Conservation (phyloP, 1,140 invertebrate genomes). For the Macrotrachela quadricornifera region DNA sequence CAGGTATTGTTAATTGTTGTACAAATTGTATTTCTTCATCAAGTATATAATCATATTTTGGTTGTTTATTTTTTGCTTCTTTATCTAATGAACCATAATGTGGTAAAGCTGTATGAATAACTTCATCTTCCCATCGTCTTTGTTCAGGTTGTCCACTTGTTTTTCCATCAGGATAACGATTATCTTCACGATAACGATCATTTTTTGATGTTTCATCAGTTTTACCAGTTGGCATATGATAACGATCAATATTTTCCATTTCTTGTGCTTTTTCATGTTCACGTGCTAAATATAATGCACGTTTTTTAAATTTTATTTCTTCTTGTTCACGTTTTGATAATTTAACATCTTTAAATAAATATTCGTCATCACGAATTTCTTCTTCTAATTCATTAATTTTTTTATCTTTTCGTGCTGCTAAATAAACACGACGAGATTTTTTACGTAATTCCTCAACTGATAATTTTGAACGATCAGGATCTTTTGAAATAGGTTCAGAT, state of each 20-base stretch:
- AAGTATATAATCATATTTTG: constrained; percentile 70
- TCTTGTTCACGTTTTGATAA: constrained; percentile 61
- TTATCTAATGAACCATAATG: constrained; percentile 77
- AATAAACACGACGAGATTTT: constrained; percentile 73
- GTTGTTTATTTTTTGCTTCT: constrained; percentile 31
- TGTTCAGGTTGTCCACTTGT: constrained; percentile 74
- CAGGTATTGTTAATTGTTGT: constrained; percentile 67
- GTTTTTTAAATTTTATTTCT: constrained; percentile 71
- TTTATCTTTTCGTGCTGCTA: constrained; percentile 81
- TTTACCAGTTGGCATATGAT: constrained; percentile 65
- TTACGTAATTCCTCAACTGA: constrained; percentile 55
- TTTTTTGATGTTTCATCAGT: constrained; percentile 6
- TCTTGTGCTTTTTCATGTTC: constrained; percentile 82
- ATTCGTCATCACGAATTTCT: constrained; percentile 86
- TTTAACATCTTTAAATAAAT: constrained; percentile 66
- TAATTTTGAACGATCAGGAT: too few species aligned
- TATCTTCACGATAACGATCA: constrained; percentile 33
- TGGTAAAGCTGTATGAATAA: constrained; percentile 71
- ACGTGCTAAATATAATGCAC: constrained; percentile 64
- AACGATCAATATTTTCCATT: constrained; percentile 68
- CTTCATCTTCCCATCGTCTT: constrained; percentile 91
- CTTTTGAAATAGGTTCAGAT: too few species aligned
- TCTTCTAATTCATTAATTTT: constrained; percentile 84
- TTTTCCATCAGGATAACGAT: constrained; percentile 64
- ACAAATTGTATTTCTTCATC: constrained; percentile 93